phyloP scores from a whole-genome alignment of 2,797 vertebrate genomes.

The Periparus ater region DNA sequence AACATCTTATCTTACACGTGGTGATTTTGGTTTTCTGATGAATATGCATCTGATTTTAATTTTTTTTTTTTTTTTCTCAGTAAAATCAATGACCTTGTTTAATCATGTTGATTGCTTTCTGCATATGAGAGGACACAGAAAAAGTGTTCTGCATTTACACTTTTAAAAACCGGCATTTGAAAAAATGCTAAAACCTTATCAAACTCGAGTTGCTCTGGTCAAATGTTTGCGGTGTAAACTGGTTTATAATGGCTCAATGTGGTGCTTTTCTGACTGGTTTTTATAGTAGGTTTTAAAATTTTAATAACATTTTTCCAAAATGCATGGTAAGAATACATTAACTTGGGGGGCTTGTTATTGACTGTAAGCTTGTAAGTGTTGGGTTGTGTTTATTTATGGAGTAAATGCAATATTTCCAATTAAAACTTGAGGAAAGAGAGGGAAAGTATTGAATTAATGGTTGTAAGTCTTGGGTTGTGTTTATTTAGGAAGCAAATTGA shows the following conservation, averaged over 20 bases:
- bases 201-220: not conserved
- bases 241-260: not conserved
- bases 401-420: not conserved
- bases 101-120: not conserved
- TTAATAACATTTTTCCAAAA: not conserved
- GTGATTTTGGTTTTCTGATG: not conserved
- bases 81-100: not conserved
- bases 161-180: not conserved
- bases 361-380: not conserved
- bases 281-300: not conserved
- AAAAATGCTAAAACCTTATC: not conserved
- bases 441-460: not conserved
- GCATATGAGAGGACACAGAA: not conserved
- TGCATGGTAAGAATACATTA: accelerated
- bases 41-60: not conserved
- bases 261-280: not conserved
- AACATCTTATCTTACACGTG: not conserved
- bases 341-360: not conserved
- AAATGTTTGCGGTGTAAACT: not conserved
- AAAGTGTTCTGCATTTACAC: not conserved
- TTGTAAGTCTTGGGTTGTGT: not conserved
- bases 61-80: not conserved
- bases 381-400: not conserved
- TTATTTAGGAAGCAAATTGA: not conserved
- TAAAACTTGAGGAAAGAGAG: not conserved